These are phyloP conservation scores for Forbesichthys papilliferus DNA, from an alignment of 2,113 vertebrate genomes.

Conservation along the genomic window DNA sequence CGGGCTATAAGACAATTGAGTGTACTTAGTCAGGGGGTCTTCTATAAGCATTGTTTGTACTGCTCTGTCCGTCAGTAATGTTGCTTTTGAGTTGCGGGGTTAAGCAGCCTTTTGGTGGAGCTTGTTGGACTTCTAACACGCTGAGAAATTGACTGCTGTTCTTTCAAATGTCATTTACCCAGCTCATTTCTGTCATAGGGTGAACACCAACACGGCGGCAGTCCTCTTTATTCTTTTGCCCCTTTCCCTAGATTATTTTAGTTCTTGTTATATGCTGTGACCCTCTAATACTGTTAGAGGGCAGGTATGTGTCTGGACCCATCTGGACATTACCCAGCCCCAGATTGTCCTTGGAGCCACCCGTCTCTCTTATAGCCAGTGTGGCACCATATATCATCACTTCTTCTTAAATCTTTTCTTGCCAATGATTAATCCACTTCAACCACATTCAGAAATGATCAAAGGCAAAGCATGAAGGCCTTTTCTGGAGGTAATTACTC, in stretches of 20 bases:
- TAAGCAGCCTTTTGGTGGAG: slow-evolving; percentile 34
- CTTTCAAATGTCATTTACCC: slow-evolving; percentile 31
- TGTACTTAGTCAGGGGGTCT: slow-evolving; percentile 6
- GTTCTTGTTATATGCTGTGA: slow-evolving; percentile 25
- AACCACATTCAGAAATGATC: slow-evolving; percentile 61
- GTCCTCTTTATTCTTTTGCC: slow-evolving; percentile 29
- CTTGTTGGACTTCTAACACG: neutral
- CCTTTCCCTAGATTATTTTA: slow-evolving; percentile 17
- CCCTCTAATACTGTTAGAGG: slow-evolving; percentile 56
- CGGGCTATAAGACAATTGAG: neutral
- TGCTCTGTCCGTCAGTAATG: slow-evolving; percentile 38
- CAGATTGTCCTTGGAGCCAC: slow-evolving; percentile 73
- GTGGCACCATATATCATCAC: slow-evolving; percentile 37
- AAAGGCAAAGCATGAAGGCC: slow-evolving; percentile 65
- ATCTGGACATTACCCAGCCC: slow-evolving; percentile 65
- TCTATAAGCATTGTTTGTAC: slow-evolving; percentile 10
- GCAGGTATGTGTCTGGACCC: slow-evolving; percentile 63
- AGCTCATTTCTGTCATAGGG: neutral
- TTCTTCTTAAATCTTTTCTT: slow-evolving; percentile 50
- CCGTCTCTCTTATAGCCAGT: slow-evolving; percentile 25
- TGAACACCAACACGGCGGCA: neutral
- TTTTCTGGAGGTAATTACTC: slow-evolving; percentile 64
- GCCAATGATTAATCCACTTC: slow-evolving; percentile 58
- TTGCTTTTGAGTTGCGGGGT: slow-evolving; percentile 39
- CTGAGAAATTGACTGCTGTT: slow-evolving; percentile 33